Conservation (phyloP, 2,113 vertebrate genomes). For the Psephotus haematonotus region DNA sequence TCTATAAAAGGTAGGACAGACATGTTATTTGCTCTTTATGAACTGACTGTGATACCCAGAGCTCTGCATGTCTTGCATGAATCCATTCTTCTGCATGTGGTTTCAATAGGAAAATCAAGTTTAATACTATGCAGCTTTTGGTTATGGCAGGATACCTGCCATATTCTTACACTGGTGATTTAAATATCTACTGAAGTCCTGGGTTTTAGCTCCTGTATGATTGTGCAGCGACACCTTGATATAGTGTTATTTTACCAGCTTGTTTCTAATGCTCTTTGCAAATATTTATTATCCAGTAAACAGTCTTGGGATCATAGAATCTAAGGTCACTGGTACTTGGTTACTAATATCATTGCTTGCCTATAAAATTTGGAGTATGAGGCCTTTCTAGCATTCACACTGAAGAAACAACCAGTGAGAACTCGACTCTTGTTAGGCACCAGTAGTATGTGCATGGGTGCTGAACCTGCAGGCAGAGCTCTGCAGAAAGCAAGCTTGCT, state of each 20-base stretch:
- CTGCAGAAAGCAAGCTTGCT: neutral
- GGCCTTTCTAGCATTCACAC: neutral
- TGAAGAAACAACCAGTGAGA: neutral
- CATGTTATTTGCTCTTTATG: neutral
- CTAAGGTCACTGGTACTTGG: neutral
- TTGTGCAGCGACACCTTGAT: neutral
- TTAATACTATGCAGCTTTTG: neutral
- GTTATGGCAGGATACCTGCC: neutral
- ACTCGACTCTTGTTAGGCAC: neutral
- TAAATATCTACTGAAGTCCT: neutral
- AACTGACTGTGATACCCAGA: neutral
- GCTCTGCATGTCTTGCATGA: neutral
- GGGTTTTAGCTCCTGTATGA: neutral
- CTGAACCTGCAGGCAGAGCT: neutral
- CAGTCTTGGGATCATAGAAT: neutral
- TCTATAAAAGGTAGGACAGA: neutral
- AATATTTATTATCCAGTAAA: neutral
- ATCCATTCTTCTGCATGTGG: neutral
- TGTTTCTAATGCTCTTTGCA: neutral
- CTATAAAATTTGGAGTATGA: neutral
- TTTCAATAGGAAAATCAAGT: neutral
- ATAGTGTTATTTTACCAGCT: neutral
- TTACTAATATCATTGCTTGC: neutral
- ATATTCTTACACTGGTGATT: neutral
- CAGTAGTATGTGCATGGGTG: neutral